Conservation (phyloP, 2,888 invertebrate species). For the Nemoura dubitans region DNA sequence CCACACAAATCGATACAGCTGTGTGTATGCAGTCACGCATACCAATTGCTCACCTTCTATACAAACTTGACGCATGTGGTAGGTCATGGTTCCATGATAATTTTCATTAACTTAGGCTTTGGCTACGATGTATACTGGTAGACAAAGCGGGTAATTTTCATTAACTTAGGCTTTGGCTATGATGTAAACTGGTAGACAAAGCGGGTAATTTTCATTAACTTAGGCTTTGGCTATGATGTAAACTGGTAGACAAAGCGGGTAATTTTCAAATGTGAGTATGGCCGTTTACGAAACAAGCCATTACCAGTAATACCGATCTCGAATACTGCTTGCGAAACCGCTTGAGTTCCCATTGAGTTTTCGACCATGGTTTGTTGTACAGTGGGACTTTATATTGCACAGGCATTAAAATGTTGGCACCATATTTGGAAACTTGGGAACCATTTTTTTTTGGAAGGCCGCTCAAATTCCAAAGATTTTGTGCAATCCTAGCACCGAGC, state of each 20-base stretch:
- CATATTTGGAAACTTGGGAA: neutral
- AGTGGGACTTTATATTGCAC: neutral
- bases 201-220: neutral
- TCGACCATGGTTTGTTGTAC: no score
- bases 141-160: no score
- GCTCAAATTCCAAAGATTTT: neutral
- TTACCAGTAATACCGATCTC: no score
- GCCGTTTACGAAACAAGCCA: no score
- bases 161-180: neutral
- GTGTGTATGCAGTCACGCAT: neutral
- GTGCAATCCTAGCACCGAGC: neutral
- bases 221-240: neutral
- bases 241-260: no score
- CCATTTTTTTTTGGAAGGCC: neutral
- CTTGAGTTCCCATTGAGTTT: no score
- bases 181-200: no score
- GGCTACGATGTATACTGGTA: no score
- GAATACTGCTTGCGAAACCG: no score
- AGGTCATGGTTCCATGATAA: neutral
- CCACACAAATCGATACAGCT: no score
- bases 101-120: neutral
- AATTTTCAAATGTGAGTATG: no score
- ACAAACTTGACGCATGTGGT: neutral
- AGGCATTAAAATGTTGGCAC: neutral
- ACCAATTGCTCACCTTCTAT: neutral